Conservation (phyloP, 92 coral and sea anemone species). For the Epizoanthus rinbou region DNA sequence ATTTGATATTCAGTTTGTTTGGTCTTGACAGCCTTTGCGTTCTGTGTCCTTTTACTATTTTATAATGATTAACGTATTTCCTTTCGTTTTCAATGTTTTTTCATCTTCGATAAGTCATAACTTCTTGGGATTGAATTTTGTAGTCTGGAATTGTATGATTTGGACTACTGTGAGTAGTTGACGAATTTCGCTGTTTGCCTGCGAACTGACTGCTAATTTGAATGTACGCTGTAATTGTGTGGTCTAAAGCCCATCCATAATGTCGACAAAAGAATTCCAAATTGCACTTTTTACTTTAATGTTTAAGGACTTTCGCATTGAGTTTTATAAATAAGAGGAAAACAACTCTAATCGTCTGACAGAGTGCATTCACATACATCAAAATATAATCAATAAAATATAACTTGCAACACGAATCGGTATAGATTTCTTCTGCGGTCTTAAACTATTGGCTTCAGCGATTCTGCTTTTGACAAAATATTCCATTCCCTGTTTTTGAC, state of each 20-base stretch:
- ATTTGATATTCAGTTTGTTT: neutral
- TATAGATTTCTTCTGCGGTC: neutral
- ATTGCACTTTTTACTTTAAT: slow-evolving; percentile 1
- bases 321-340: slow-evolving; percentile 16
- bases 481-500: too few species aligned
- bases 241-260: slow-evolving; percentile 7
- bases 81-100: neutral
- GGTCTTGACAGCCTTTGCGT: neutral
- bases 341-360: neutral
- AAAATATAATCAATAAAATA: neutral
- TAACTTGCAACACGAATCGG: neutral
- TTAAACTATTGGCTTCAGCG: neutral
- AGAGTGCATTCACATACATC: neutral
- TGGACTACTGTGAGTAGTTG: neutral
- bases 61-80: neutral
- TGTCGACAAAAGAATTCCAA: slow-evolving; percentile 34
- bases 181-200: slow-evolving; percentile 18
- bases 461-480: too few species aligned
- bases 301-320: slow-evolving; percentile 30
- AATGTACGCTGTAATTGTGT: slow-evolving; percentile 16
- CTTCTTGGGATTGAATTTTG: neutral
- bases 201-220: slow-evolving; percentile 27
- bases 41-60: neutral
- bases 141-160: slow-evolving; percentile 10
- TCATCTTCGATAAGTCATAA: neutral